A percentile compares a stretch with the other conserved stretches of the same genome.
Conservation (phyloP, 2,888 invertebrate species). For the Brenthis hecate region DNA sequence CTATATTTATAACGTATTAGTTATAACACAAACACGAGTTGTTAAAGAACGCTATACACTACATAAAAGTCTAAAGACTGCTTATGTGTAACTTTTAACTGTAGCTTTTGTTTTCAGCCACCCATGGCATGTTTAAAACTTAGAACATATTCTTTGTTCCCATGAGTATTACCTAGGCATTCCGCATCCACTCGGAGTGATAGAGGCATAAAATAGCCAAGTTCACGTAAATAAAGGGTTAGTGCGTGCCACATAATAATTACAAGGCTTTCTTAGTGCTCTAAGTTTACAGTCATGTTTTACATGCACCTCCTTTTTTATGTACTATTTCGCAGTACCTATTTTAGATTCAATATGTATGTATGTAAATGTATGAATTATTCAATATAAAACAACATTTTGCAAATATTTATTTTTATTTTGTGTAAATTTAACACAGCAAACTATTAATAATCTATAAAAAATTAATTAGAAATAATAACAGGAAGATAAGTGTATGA, state of each 20-base stretch:
- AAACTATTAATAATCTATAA: too few relatives aligned
- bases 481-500: too few relatives aligned
- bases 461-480: too few relatives aligned
- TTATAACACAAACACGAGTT: neutral
- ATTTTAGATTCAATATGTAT: neutral
- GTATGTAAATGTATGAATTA: too few relatives aligned
- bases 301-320: neutral
- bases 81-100: neutral
- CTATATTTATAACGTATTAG: too few relatives aligned
- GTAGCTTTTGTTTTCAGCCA: conserved; percentile 1
- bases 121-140: neutral
- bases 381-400: too few relatives aligned
- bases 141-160: conserved; percentile 21
- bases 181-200: conserved; percentile 34
- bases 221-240: conserved; percentile 38
- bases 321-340: neutral
- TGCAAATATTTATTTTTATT: too few relatives aligned
- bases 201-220: conserved; percentile 36
- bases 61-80: neutral
- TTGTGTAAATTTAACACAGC: too few relatives aligned
- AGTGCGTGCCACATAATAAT: conserved; percentile 38
- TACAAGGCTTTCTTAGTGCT: conserved; percentile 1
- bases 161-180: conserved; percentile 34
- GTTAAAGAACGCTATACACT: neutral
- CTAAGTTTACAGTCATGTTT: conserved; percentile 1